Conservation (phyloP, 2,888 invertebrate species). For the Sphaeridia pumilis region DNA sequence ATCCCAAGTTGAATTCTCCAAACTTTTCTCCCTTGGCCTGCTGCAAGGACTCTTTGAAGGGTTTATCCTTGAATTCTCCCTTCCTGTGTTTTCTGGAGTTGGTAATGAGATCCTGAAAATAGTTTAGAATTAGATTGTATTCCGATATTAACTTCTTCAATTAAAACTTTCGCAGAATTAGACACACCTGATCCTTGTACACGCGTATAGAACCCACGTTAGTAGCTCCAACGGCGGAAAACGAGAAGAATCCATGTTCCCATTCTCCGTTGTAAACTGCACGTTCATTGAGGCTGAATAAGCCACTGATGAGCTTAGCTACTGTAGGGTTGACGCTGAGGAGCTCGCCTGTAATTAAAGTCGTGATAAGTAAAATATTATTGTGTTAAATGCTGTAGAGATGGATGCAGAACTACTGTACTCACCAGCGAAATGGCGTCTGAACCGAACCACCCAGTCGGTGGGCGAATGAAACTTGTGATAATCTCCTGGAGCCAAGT, state of each 20-base stretch:
- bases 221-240: slow-evolving; percentile 94
- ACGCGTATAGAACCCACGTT: slow-evolving; percentile 94
- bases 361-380: no score
- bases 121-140: neutral
- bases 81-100: slow-evolving; percentile 34
- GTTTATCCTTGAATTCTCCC: slow-evolving; percentile 32
- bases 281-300: slow-evolving; percentile 90
- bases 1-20: slow-evolving; percentile 96
- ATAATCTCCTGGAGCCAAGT: slow-evolving; percentile 96
- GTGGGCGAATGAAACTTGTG: slow-evolving; percentile 90
- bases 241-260: slow-evolving; percentile 92
- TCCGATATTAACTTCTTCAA: neutral
- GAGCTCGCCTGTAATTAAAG: slow-evolving; percentile 60
- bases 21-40: slow-evolving; percentile 70
- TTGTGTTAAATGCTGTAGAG: no score
- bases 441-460: slow-evolving; percentile 71
- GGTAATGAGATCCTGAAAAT: slow-evolving; percentile 33
- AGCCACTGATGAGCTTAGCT: slow-evolving; percentile 72
- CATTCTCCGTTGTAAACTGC: slow-evolving; percentile 84
- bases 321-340: slow-evolving; percentile 86
- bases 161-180: no score
- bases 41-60: slow-evolving; percentile 37
- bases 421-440: slow-evolving; percentile 85
- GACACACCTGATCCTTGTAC: slow-evolving; percentile 60
- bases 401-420: no score